phyloP scores from a whole-genome alignment of 2,888 invertebrate species.

The Glyphotaelius pellucidus region DNA sequence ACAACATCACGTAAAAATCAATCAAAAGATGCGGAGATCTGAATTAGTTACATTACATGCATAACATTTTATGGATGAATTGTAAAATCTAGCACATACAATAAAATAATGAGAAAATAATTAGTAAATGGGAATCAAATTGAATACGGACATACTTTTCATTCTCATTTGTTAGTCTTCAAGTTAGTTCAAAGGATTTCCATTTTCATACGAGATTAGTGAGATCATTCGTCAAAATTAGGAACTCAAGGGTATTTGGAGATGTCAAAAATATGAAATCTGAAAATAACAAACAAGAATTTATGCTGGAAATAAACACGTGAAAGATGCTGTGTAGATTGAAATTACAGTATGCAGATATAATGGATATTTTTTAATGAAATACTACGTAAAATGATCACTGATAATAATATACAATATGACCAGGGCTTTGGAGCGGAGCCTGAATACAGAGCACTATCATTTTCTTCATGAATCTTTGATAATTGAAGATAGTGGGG shows the following conservation, averaged over 20 bases:
- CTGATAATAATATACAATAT: neutral
- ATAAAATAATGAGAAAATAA: neutral
- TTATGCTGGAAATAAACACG: neutral
- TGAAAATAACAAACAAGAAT: slow-evolving; percentile 42
- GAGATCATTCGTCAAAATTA: slow-evolving; percentile 34
- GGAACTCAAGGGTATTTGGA: slow-evolving; percentile 30
- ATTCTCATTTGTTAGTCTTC: slow-evolving; percentile 23
- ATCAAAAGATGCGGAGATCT: neutral
- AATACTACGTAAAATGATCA: neutral
- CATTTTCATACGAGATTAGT: slow-evolving; percentile 8
- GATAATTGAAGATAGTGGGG: neutral
- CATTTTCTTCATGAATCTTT: neutral
- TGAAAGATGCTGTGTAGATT: neutral
- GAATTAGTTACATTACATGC: neutral
- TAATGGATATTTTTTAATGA: neutral
- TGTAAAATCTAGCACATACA: neutral
- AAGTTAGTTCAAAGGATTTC: slow-evolving; percentile 25
- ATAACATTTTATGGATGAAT: neutral
- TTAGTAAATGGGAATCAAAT: neutral
- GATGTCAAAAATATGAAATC: slow-evolving; percentile 5
- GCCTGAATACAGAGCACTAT: neutral
- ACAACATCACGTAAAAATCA: neutral
- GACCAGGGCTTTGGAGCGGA: neutral
- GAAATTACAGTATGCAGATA: neutral
- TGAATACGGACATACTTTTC: slow-evolving; percentile 24